phyloP scores from a whole-genome alignment of 2,113 vertebrate genomes.

The Varanus salvator region DNA sequence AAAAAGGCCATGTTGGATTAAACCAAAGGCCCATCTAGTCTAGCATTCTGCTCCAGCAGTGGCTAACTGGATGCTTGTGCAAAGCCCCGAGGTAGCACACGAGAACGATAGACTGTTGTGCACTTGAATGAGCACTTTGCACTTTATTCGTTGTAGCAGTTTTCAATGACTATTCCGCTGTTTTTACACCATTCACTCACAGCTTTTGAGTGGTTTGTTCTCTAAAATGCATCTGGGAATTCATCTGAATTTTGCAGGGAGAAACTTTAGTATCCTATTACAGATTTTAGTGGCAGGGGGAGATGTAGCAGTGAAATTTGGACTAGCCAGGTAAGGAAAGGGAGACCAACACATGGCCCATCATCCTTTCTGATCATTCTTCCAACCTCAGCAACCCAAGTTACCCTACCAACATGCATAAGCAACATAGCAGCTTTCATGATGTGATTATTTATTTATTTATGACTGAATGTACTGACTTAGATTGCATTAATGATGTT shows the following conservation, averaged over 20 bases:
- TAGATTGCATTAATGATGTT: too few relatives aligned
- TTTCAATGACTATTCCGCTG: neutral
- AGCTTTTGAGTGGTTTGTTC: neutral
- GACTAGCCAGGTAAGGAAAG: neutral
- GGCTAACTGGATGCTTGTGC: neutral
- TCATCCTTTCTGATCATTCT: neutral
- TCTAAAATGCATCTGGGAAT: neutral
- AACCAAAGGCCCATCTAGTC: neutral
- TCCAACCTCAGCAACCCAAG: too few relatives aligned
- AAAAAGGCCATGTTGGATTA: too few relatives aligned
- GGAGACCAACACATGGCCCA: neutral
- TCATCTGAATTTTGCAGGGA: neutral
- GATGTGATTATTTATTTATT: too few relatives aligned
- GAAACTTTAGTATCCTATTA: neutral
- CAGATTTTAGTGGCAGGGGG: neutral
- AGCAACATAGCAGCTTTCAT: neutral
- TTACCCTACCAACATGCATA: neutral
- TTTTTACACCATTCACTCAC: neutral
- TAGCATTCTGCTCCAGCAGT: neutral
- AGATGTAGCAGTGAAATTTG: neutral
- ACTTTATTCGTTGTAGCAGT: neutral
- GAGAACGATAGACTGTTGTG: neutral
- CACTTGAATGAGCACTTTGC: neutral
- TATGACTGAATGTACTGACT: too few relatives aligned
- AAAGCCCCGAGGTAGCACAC: neutral